Evolutionary conservation across 2,888 invertebrate species (phyloP).

Genomic region (Diploptera punctata): DNA sequence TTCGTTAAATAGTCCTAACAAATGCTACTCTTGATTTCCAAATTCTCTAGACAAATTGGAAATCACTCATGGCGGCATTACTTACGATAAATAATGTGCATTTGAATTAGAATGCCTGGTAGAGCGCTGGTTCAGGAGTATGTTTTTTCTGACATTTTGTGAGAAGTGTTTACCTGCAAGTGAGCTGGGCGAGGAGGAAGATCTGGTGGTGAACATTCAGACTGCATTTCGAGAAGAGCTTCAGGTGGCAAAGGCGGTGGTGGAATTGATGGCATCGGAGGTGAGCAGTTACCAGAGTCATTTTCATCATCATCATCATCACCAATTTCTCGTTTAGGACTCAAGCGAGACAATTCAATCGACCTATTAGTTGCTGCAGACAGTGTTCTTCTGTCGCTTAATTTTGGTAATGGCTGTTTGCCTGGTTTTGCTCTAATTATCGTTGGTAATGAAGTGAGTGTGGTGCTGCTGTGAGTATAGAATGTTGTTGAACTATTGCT

Average conservation of each 20-base stretch:
- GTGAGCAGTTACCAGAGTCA: slow-evolving; percentile 56
- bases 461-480: background rate
- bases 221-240: slow-evolving; percentile 48
- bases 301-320: slow-evolving; percentile 8
- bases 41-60: too few relatives aligned
- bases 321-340: background rate
- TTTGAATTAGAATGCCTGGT: too few relatives aligned
- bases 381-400: background rate
- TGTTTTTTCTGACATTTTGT: too few relatives aligned
- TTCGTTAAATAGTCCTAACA: too few relatives aligned
- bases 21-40: too few relatives aligned
- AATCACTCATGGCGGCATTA: too few relatives aligned
- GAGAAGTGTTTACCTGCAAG: background rate
- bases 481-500: background rate
- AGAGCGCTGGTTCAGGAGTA: too few relatives aligned
- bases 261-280: slow-evolving; percentile 81
- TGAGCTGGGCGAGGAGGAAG: slow-evolving; percentile 46
- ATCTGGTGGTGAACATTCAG: slow-evolving; percentile 44
- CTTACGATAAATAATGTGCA: too few relatives aligned
- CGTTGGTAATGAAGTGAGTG: slow-evolving; percentile 64
- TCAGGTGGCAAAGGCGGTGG: slow-evolving; percentile 75
- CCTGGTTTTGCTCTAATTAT: slow-evolving; percentile 74
- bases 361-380: background rate
- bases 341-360: too few relatives aligned
- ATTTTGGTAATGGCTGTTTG: slow-evolving; percentile 60